phyloP scores from a whole-genome alignment of 2,888 invertebrate genomes.

The Isotomurus palustris region DNA sequence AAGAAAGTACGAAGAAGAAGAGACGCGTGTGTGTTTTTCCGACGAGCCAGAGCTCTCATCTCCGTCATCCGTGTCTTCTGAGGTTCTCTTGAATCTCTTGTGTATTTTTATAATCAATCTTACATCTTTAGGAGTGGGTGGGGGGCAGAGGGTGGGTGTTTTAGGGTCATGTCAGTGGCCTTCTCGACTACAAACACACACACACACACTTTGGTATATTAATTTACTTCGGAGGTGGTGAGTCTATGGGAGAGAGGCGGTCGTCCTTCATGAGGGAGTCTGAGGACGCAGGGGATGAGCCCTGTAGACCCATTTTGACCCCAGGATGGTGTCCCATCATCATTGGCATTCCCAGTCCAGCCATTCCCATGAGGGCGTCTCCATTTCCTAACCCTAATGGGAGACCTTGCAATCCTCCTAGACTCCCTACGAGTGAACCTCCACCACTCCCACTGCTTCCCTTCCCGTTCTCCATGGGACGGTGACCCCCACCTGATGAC shows the following conservation, averaged over 20 bases:
- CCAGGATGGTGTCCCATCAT: conserved; percentile 29
- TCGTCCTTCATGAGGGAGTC: conserved; percentile 45
- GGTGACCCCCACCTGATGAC: conserved; percentile 14
- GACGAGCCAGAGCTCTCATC: too few species aligned
- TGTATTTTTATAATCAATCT: too few species aligned
- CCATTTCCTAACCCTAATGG: conserved; percentile 28
- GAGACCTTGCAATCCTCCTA: conserved; percentile 28
- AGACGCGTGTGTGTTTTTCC: not conserved
- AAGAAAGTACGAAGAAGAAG: not conserved
- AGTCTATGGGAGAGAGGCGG: conserved; percentile 44
- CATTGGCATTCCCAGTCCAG: conserved; percentile 27
- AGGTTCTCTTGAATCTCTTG: too few species aligned
- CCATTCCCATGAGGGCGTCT: conserved; percentile 27
- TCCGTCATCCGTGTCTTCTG: too few species aligned
- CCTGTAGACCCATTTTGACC: conserved; percentile 20
- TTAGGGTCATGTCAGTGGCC: not conserved
- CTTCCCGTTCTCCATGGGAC: conserved; percentile 39
- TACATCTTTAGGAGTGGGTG: not conserved
- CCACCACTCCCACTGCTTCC: conserved; percentile 18
- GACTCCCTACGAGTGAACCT: conserved; percentile 12
- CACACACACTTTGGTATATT: too few species aligned
- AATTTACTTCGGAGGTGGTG: conserved; percentile 41
- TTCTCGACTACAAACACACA: too few species aligned
- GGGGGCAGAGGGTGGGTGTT: not conserved
- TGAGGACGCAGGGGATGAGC: conserved; percentile 37